A percentile compares a stretch with the other conserved stretches of the same genome.
These are phyloP conservation scores for Pocota personata DNA, from an alignment of 2,888 invertebrate species.

Conservation along the genomic window DNA sequence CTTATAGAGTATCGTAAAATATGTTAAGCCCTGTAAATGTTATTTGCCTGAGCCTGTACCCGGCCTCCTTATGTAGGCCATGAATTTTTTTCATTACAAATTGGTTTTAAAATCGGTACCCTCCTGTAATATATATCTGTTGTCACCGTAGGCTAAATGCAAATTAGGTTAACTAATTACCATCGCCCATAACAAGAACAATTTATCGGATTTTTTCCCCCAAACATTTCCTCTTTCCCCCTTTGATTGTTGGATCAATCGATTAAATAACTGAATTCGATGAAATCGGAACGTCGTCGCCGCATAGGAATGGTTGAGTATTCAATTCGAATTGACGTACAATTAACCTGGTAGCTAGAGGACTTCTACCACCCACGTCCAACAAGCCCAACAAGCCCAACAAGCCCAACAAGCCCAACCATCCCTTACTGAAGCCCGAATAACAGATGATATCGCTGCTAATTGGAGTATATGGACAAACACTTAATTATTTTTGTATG, in stretches of 20 bases:
- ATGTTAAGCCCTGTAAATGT: neutral
- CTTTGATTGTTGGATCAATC: slow-evolving; percentile 55
- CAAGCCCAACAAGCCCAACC: neutral
- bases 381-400: too few relatives aligned
- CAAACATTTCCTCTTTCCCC: neutral
- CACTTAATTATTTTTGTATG: slow-evolving; percentile 66
- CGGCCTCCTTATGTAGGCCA: neutral
- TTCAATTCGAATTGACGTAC: slow-evolving; percentile 52
- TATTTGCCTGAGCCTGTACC: too few relatives aligned
- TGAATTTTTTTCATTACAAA: neutral
- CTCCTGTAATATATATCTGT: slow-evolving; percentile 3
- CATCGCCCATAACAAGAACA: slow-evolving; percentile 26
- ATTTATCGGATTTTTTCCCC: neutral
- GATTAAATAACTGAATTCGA: slow-evolving; percentile 54
- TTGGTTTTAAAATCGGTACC: neutral
- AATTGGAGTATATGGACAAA: slow-evolving; percentile 72
- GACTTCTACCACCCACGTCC: too few relatives aligned
- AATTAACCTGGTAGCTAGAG: slow-evolving; percentile 46
- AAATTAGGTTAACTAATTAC: slow-evolving; percentile 61
- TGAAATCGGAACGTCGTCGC: slow-evolving; percentile 40
- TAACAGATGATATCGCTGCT: slow-evolving; percentile 65
- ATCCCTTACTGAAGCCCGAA: neutral
- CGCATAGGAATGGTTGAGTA: slow-evolving; percentile 26
- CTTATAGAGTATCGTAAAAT: neutral
- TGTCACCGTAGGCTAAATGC: slow-evolving; percentile 22